Conservation (phyloP, 2,888 invertebrate species). For the Aphrophora alni region DNA sequence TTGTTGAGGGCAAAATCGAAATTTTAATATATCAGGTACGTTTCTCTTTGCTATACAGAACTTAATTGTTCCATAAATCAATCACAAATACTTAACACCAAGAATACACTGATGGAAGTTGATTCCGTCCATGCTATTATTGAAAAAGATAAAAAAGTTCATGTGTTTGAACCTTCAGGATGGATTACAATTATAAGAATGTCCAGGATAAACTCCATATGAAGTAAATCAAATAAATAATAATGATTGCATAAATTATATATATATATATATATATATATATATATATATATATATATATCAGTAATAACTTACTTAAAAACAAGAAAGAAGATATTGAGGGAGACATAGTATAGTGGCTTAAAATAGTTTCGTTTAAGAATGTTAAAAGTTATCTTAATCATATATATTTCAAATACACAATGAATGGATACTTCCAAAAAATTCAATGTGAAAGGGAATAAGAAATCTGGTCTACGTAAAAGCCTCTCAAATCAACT, state of each 20-base stretch:
- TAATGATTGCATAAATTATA: slow-evolving; percentile 8
- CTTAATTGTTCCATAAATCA: neutral
- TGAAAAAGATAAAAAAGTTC: slow-evolving; percentile 13
- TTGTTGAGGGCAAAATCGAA: slow-evolving; percentile 5
- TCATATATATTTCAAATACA: slow-evolving; percentile 9
- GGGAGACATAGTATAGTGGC: neutral
- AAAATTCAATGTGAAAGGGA: slow-evolving; percentile 17
- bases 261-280: too few relatives aligned
- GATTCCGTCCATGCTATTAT: slow-evolving; percentile 13
- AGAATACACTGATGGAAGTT: slow-evolving; percentile 13
- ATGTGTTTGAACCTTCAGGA: slow-evolving; percentile 16
- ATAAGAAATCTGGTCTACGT: neutral
- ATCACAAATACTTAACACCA: slow-evolving; percentile 11
- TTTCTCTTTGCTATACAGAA: neutral
- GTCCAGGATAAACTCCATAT: neutral
- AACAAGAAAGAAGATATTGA: slow-evolving; percentile 6
- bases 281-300: neutral
- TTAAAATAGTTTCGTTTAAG: slow-evolving; percentile 4
- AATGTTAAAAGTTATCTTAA: slow-evolving; percentile 7
- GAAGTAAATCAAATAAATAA: slow-evolving; percentile 2
- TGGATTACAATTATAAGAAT: neutral
- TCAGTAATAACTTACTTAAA: slow-evolving; percentile 2
- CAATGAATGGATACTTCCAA: slow-evolving; percentile 11
- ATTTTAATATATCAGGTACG: slow-evolving; percentile 11
- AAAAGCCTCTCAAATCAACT: neutral